Base-by-base conservation (phyloP, 2,888 invertebrate genomes). In the Leucania comma region DNA sequence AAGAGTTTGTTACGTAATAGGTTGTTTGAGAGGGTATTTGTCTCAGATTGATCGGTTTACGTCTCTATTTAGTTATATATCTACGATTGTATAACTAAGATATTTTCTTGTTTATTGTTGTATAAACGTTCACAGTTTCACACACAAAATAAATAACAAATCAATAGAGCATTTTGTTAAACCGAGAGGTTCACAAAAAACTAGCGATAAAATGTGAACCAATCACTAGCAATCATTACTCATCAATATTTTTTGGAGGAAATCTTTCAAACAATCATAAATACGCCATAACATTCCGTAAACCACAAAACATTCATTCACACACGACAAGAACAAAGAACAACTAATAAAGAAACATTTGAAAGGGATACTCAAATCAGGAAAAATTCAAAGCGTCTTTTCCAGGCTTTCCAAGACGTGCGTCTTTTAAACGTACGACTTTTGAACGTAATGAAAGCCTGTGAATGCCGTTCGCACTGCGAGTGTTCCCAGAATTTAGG, bases 401-500 rank as follows among this genome's bases (percentile, higher is more conserved):
- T 57, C 26, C 69, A 66, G 66, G n/a, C 17, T 50, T 57, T 32
- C 46, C 42, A 57, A 57, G 32, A 29, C 24, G 32, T 48, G 46
- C 67, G 66, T 70, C 67, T 82, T 68, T 79, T 73, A 61, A 54
- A 29, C 17, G 35, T 53, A 67, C 32, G 56, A 58, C 60, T 66
- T 72, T 29, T 1, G 14, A 78, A 68, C 29, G 46, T 4, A 74
- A 74, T 68, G 75, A 82, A 80, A 61, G 64, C 53, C 56, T 62
- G 63, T 56, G 29, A 29, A 67, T 65, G 64, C 74, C 66, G 26
- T 62, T 74, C 38, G 8, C 68, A 65, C 50, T 29, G 32, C 59
- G 48, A 80, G 68, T 58, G 57, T 61, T 60, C 38, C 48, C 72
- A 67, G 62, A 81, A 68, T 76, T 81, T 82, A 61, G 63, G 57